Evolutionary conservation across 92 coral and sea anemone genomes (phyloP).

Genomic region (Epizoanthus scotinus): DNA sequence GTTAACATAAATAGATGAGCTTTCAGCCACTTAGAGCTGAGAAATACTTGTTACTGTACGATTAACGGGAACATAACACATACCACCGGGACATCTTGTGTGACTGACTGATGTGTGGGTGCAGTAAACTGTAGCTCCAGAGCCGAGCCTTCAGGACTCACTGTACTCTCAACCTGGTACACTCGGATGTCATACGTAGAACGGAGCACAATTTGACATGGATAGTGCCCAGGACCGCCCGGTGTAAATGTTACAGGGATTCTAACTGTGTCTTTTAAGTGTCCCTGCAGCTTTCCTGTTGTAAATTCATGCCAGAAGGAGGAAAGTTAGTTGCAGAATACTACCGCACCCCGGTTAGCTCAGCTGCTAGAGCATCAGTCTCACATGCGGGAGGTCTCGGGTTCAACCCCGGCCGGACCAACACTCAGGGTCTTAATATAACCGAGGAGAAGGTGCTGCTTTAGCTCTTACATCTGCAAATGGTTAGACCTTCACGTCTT

Average conservation of each 20-base stretch:
- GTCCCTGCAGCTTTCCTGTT: slow-evolving; percentile 28
- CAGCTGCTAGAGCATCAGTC: too few relatives aligned
- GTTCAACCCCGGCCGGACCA: too few relatives aligned
- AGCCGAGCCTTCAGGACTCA: slow-evolving; percentile 89
- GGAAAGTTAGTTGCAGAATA: too few relatives aligned
- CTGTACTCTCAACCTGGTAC: slow-evolving; percentile 96
- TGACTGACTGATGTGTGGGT: slow-evolving; percentile 95
- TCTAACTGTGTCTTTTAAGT: slow-evolving; percentile 53
- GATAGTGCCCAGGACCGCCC: slow-evolving; percentile 95
- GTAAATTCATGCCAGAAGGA: too few relatives aligned
- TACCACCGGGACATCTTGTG: slow-evolving; percentile 98
- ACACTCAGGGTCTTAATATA: too few relatives aligned
- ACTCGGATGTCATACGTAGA: slow-evolving; percentile 96
- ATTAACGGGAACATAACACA: neutral
- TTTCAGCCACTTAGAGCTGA: too few relatives aligned
- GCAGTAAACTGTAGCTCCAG: slow-evolving; percentile 88
- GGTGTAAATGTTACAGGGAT: slow-evolving; percentile 87
- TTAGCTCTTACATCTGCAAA: too few relatives aligned
- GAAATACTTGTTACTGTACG: neutral
- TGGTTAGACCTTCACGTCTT: too few relatives aligned
- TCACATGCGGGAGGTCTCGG: too few relatives aligned
- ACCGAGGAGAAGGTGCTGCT: too few relatives aligned
- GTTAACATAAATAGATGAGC: too few relatives aligned
- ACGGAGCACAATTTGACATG: slow-evolving; percentile 77
- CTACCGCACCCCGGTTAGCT: too few relatives aligned